A percentile compares a stretch with the other conserved stretches of the same genome.
Evolutionary conservation across 1,140 invertebrate species (phyloP).

Genomic region (Drosophila nigromelanica): DNA sequence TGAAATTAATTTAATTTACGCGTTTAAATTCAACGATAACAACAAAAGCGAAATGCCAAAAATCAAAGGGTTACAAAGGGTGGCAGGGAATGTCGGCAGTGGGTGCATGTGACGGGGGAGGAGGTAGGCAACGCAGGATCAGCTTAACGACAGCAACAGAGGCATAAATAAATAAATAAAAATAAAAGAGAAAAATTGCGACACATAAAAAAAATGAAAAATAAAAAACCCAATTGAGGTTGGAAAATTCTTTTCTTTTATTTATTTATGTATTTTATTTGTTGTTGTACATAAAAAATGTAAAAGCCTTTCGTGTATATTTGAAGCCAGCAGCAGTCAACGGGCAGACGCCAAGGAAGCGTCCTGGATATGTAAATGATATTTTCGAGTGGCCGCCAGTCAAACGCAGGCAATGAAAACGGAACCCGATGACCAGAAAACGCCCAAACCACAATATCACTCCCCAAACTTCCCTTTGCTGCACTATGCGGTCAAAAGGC

Average conservation of each 20-base stretch:
- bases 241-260: constrained; percentile 2
- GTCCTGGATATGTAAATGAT: constrained; percentile 76
- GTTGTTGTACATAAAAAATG: constrained; percentile 59
- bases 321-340: constrained; percentile 15
- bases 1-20: constrained; percentile 60
- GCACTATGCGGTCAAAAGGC: constrained; percentile 70
- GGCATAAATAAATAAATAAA: constrained; percentile 38
- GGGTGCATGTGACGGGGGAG: neutral
- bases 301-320: constrained; percentile 71
- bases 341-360: constrained; percentile 32
- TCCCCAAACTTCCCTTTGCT: neutral
- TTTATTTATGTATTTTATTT: neutral
- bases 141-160: constrained; percentile 13
- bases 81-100: neutral
- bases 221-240: constrained; percentile 20
- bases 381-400: constrained; percentile 71
- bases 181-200: constrained; percentile 13
- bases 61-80: constrained; percentile 42
- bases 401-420: constrained; percentile 68
- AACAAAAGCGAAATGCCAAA: constrained; percentile 30
- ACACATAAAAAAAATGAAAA: constrained; percentile 9
- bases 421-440: constrained; percentile 32
- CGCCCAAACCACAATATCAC: constrained; percentile 3
- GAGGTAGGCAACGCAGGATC: constrained; percentile 5
- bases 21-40: constrained; percentile 21